phyloP scores from a whole-genome alignment of 2,797 vertebrate genomes.

The Cyclura pinguis region DNA sequence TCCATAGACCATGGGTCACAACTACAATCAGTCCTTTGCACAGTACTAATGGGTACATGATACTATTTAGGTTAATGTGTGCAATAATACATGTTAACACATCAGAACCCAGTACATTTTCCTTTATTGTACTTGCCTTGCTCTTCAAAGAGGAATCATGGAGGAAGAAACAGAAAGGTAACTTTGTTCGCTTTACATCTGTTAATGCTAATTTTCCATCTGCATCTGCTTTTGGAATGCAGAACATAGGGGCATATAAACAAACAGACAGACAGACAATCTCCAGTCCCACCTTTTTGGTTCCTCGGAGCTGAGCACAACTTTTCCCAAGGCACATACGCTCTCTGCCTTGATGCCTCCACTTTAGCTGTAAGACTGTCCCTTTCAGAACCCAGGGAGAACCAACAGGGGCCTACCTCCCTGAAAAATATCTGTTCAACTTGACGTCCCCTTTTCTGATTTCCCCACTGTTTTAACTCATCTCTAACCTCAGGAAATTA shows the following conservation, averaged over 20 bases:
- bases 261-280: neutral
- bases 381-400: neutral
- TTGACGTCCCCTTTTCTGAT: neutral
- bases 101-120: neutral
- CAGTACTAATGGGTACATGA: neutral
- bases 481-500: neutral
- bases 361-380: no score
- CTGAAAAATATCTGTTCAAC: neutral
- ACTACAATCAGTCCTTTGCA: neutral
- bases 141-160: neutral
- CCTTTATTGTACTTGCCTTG: neutral
- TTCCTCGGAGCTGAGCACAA: neutral
- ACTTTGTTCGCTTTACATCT: neutral
- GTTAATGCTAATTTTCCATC: neutral
- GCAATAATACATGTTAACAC: neutral
- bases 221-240: neutral
- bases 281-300: neutral
- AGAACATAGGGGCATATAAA: neutral
- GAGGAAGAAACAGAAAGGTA: neutral
- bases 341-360: no score
- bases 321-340: neutral
- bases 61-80: neutral
- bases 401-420: neutral
- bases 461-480: neutral
- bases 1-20: slow-evolving; percentile 3